Evolutionary conservation across 1,140 invertebrate genomes (phyloP).

Genomic region (Andricus grossulariae): DNA sequence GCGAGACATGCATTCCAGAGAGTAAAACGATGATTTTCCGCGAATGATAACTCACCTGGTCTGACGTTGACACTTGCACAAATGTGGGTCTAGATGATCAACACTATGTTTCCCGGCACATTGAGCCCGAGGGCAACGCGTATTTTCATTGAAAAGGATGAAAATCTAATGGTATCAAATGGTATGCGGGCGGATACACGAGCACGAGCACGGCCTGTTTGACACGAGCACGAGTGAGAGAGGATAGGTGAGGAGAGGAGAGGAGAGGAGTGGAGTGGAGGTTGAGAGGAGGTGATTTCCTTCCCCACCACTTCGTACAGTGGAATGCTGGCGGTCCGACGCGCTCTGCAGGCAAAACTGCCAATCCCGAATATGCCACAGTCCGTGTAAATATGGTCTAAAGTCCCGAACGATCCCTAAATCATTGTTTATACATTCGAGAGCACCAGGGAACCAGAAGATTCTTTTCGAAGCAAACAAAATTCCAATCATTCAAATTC

Average conservation of each 20-base stretch:
- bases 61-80: constrained; percentile 42
- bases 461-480: not conserved
- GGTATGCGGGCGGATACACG: constrained; percentile 68
- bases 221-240: constrained; percentile 64
- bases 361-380: constrained; percentile 35
- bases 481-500: not conserved
- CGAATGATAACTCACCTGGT: constrained; percentile 47
- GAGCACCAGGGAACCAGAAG: not conserved
- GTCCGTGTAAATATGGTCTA: constrained; percentile 39
- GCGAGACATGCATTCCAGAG: constrained; percentile 40
- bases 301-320: constrained; percentile 51
- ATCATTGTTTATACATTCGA: not conserved
- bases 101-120: constrained; percentile 36
- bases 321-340: constrained; percentile 66
- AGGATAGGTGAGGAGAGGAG: constrained; percentile 38
- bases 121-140: constrained; percentile 36
- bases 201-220: constrained; percentile 64
- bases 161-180: constrained; percentile 58
- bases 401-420: not conserved
- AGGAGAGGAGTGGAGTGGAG: too few species aligned
- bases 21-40: constrained; percentile 35
- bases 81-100: constrained; percentile 25
- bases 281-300: constrained; percentile 39
- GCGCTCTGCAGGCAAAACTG: constrained; percentile 66
- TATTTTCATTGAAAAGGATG: constrained; percentile 69